Percentiles rank a stretch among this genome's conserved stretches.
phyloP scores from a whole-genome alignment of 1,140 invertebrate species.

The Galleria mellonella region DNA sequence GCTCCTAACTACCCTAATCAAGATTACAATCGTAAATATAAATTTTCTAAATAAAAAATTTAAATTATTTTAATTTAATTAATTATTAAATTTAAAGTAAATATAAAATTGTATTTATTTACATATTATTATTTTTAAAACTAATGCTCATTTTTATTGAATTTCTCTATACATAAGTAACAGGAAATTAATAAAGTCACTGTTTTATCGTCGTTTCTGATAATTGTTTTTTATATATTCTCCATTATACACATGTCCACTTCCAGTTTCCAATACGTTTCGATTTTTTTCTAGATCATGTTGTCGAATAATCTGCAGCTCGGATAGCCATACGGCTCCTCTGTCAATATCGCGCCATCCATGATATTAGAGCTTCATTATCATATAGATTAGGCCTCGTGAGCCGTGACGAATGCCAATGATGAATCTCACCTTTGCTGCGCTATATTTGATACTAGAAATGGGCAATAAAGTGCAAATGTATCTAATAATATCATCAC shows the following conservation, averaged over 20 bases:
- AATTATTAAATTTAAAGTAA: no score
- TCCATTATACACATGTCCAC: not conserved
- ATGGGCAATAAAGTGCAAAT: conserved; percentile 1
- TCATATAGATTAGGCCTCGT: conserved; percentile 4
- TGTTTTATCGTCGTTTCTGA: no score
- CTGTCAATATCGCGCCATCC: conserved; percentile 1
- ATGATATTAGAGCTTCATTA: conserved; percentile 4
- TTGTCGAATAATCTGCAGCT: not conserved
- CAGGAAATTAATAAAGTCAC: no score
- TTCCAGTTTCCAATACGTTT: not conserved
- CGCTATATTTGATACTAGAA: not conserved
- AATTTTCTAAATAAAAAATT: no score
- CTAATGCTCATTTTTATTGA: no score
- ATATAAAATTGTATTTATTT: no score
- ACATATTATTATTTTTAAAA: no score
- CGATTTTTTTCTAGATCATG: not conserved
- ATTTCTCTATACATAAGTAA: no score
- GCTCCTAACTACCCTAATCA: no score
- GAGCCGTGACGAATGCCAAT: conserved; percentile 2
- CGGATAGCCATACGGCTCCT: not conserved
- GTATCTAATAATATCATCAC: not conserved
- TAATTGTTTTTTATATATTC: not conserved
- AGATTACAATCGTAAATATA: no score
- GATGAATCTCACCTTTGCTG: not conserved
- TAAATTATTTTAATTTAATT: no score